Conservation (phyloP, 2,113 vertebrate genomes). For the Heteronetta atricapilla region DNA sequence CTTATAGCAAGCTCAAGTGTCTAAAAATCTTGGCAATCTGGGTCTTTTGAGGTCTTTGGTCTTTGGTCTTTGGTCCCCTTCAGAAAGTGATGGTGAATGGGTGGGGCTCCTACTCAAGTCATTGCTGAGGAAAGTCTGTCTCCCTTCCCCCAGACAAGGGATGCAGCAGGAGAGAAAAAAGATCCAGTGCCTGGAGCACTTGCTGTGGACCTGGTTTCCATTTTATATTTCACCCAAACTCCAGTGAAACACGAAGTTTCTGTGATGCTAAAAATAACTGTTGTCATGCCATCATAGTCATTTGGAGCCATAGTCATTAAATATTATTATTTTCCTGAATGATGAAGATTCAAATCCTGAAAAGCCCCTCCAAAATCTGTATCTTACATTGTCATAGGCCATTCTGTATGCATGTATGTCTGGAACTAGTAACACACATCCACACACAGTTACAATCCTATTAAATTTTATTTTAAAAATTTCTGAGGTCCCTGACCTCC, state of each 20-base stretch:
- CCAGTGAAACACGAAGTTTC: background rate
- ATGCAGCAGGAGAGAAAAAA: background rate
- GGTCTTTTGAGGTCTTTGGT: background rate
- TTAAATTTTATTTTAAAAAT: background rate
- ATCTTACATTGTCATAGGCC: background rate
- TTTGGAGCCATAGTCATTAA: background rate
- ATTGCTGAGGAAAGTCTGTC: accelerated
- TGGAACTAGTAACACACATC: background rate
- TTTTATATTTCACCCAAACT: background rate
- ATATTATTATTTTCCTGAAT: background rate
- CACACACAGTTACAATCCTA: background rate
- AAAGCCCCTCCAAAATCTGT: background rate
- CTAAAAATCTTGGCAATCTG: background rate
- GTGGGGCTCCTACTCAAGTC: background rate
- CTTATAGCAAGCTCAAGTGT: background rate
- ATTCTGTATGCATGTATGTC: background rate
- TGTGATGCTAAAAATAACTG: background rate
- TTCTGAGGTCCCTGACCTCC: background rate
- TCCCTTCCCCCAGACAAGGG: background rate
- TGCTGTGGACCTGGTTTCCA: background rate
- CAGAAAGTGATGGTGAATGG: background rate
- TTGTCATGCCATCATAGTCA: accelerated
- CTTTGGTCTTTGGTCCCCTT: background rate
- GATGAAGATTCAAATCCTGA: background rate
- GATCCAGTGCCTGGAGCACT: accelerated